phyloP scores from a whole-genome alignment of 1,140 invertebrate species.

The Pseudomyrmex flavicornis region DNA sequence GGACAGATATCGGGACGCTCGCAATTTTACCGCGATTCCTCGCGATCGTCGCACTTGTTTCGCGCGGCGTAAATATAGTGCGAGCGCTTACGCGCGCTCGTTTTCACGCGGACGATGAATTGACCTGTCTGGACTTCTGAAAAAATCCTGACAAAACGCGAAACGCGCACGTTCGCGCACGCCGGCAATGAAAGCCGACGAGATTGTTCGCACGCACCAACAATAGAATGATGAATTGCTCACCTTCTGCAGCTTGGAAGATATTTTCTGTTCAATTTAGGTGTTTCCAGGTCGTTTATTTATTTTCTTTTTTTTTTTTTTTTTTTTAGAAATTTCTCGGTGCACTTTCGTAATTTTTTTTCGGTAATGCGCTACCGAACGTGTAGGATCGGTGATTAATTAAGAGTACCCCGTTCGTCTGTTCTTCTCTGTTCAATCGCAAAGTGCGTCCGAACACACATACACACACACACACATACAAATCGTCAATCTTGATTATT shows the following conservation, averaged over 20 bases:
- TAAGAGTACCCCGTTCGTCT: background rate
- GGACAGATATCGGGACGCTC: slow-evolving; percentile 36
- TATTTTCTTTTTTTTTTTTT: background rate
- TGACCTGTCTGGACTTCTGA: slow-evolving; percentile 43
- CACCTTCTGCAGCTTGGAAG: slow-evolving; percentile 37
- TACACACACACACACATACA: no score
- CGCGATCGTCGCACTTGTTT: slow-evolving; percentile 39
- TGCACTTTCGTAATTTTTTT: slow-evolving; percentile 8
- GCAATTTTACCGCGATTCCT: slow-evolving; percentile 24
- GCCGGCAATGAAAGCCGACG: slow-evolving; percentile 15
- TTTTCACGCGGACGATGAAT: slow-evolving; percentile 39
- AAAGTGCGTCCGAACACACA: no score
- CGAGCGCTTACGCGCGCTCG: slow-evolving; percentile 2
- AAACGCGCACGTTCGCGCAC: background rate
- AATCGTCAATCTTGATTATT: slow-evolving; percentile 43
- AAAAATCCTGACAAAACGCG: slow-evolving; percentile 37
- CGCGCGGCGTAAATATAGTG: slow-evolving; percentile 8
- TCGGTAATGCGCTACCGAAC: background rate
- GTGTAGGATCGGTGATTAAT: background rate
- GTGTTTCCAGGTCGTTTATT: background rate
- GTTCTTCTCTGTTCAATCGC: slow-evolving; percentile 8
- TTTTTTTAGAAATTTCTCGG: slow-evolving; percentile 5
- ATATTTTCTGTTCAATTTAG: background rate
- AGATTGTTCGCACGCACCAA: slow-evolving; percentile 50
- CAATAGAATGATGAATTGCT: slow-evolving; percentile 53